These are phyloP conservation scores for Tipula unca DNA, from an alignment of 2,888 invertebrate species.

Conservation along the genomic window DNA sequence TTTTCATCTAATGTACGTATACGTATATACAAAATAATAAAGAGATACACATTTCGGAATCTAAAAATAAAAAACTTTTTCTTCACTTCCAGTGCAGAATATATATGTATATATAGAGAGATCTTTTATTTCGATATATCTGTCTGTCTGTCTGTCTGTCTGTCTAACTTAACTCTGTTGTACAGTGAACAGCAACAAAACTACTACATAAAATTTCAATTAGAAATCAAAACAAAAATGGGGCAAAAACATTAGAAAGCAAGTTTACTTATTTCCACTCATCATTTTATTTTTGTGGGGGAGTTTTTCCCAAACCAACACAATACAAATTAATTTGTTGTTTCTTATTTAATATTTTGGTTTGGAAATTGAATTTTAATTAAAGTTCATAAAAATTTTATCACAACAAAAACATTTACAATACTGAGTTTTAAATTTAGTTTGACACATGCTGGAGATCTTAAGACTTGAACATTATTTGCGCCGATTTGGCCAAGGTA, in stretches of 20 bases:
- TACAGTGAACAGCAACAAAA: not conserved
- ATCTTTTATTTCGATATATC: not conserved
- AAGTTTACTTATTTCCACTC: not conserved
- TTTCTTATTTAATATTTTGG: not conserved
- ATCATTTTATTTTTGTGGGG: not conserved
- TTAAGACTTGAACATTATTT: no score
- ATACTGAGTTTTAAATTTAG: not conserved
- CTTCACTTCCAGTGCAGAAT: not conserved
- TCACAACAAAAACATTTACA: not conserved
- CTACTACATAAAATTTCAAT: not conserved
- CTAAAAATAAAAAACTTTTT: not conserved
- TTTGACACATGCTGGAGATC: not conserved
- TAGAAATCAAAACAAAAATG: not conserved
- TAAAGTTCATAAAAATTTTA: not conserved
- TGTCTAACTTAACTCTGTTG: not conserved
- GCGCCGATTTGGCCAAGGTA: no score
- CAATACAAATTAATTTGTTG: not conserved
- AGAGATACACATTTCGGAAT: not conserved
- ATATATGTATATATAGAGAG: no score
- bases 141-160: not conserved
- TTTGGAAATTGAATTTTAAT: constrained; percentile 4
- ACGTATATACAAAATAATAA: not conserved
- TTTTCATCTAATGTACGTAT: not conserved
- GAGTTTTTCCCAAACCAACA: not conserved
- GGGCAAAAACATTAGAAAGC: not conserved